A percentile compares a stretch with the other conserved stretches of the same genome.
Conservation (phyloP, 2,888 invertebrate genomes). For the Allacma fusca region DNA sequence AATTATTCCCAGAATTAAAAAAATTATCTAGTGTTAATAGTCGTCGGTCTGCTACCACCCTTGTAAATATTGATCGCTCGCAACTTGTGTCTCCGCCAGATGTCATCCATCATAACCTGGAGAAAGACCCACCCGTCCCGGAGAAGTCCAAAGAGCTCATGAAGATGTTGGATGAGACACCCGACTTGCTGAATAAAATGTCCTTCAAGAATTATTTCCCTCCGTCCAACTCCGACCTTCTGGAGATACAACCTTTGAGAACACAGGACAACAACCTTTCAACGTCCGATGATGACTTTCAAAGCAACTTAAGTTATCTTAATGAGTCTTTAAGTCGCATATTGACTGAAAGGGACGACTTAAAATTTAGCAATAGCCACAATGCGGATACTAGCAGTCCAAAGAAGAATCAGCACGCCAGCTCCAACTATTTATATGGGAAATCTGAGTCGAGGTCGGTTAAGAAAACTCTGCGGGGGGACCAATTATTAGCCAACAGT, state of each 20-base stretch:
- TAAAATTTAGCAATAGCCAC: constrained; percentile 2
- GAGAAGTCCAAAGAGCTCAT: constrained; percentile 1
- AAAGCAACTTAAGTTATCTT: constrained; percentile 36
- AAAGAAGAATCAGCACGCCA: background rate
- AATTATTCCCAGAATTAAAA: constrained; percentile 30
- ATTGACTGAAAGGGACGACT: constrained; percentile 25
- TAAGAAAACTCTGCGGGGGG: constrained; percentile 17
- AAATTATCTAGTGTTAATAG: constrained; percentile 3
- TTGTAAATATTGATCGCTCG: background rate
- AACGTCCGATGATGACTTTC: constrained; percentile 38
- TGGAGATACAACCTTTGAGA: constrained; percentile 21
- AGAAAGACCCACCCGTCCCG: background rate
- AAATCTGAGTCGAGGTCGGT: background rate
- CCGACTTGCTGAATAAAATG: constrained; percentile 58
- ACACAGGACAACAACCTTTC: background rate
- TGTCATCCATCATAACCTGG: constrained; percentile 47
- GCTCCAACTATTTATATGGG: constrained; percentile 12
- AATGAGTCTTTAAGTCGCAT: constrained; percentile 37
- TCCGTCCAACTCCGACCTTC: constrained; percentile 10
- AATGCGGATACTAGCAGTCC: too few species aligned
- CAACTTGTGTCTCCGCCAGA: constrained; percentile 44
- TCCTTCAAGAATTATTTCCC: constrained; percentile 55
- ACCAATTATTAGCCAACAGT: background rate
- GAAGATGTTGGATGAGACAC: constrained; percentile 54
- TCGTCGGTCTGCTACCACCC: background rate